These are phyloP conservation scores for Toxotes jaculatrix DNA, from an alignment of 2,113 vertebrate genomes.

Conservation along the genomic window DNA sequence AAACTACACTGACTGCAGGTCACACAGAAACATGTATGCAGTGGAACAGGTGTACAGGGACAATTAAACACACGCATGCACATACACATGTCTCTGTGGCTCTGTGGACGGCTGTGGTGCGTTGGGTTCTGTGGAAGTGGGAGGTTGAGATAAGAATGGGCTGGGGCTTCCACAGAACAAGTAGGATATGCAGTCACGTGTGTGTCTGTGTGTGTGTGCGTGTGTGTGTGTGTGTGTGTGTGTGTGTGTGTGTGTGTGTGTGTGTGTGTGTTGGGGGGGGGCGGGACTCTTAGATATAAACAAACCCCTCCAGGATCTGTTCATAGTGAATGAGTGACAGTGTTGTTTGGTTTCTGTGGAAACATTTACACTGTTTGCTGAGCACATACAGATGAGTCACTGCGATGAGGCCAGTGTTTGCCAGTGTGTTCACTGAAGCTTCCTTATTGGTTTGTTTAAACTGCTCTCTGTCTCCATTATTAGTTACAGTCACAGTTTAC, in stretches of 20 bases:
- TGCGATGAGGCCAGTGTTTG: background rate
- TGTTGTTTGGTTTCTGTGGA: slow-evolving; percentile 51
- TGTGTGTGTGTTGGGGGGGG: too few relatives aligned
- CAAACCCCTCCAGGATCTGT: slow-evolving; percentile 6
- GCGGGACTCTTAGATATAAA: too few relatives aligned
- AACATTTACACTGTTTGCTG: slow-evolving; percentile 46
- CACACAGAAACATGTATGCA: background rate
- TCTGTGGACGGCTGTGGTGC: slow-evolving; percentile 26
- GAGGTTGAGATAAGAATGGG: slow-evolving; percentile 66
- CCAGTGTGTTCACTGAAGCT: background rate
- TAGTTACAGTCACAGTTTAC: background rate
- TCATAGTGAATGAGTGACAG: background rate
- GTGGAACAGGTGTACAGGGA: background rate
- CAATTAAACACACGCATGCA: background rate
- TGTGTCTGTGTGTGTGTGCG: too few relatives aligned
- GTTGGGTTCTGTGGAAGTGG: slow-evolving; percentile 66
- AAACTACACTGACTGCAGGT: slow-evolving; percentile 12
- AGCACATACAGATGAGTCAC: slow-evolving; percentile 33
- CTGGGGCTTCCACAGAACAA: slow-evolving; percentile 64
- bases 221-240: too few relatives aligned
- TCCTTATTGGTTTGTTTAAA: background rate
- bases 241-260: too few relatives aligned
- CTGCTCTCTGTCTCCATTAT: background rate
- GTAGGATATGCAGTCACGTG: background rate
- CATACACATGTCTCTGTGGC: slow-evolving; percentile 7